These are phyloP conservation scores for Rhopalosiphum nymphaeae DNA, from an alignment of 2,888 invertebrate species.

Conservation along the genomic window DNA sequence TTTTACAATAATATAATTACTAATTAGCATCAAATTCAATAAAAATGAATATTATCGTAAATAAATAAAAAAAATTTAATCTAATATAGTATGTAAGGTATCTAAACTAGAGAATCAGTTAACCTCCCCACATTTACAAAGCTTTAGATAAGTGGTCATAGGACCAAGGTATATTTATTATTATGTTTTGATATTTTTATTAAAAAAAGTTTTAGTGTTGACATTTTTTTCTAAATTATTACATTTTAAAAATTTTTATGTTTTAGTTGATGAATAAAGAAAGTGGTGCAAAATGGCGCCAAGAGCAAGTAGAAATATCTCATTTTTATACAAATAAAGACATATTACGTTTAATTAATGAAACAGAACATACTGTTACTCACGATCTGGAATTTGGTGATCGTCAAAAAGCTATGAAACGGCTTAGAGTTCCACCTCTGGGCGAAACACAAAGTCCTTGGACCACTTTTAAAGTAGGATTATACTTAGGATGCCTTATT, in stretches of 20 bases:
- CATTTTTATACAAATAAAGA: slow-evolving; percentile 88
- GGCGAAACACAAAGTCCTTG: slow-evolving; percentile 86
- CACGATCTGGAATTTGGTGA: slow-evolving; percentile 83
- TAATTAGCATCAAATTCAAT: not conserved
- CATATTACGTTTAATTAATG: slow-evolving; percentile 84
- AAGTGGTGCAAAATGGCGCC: slow-evolving; percentile 83
- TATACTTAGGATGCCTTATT: slow-evolving; percentile 86
- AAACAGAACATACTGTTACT: slow-evolving; percentile 81
- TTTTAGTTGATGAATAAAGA: slow-evolving; percentile 77
- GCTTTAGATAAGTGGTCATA: not conserved
- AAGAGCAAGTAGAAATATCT: slow-evolving; percentile 83
- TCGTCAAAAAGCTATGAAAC: slow-evolving; percentile 88
- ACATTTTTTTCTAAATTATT: not conserved
- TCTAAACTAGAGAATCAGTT: not conserved
- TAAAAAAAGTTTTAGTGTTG: no score
- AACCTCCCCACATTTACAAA: not conserved
- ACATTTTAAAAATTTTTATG: slow-evolving; percentile 21
- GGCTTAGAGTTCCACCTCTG: slow-evolving; percentile 85
- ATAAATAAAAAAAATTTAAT: not conserved
- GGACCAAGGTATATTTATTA: not conserved
- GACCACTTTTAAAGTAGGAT: slow-evolving; percentile 87
- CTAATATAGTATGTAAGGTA: not conserved
- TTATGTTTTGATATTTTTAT: no score
- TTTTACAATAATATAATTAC: not conserved
- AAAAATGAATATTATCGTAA: not conserved